Evolutionary conservation across 2,797 vertebrate genomes (phyloP).

Genomic region (Vipera latastei): DNA sequence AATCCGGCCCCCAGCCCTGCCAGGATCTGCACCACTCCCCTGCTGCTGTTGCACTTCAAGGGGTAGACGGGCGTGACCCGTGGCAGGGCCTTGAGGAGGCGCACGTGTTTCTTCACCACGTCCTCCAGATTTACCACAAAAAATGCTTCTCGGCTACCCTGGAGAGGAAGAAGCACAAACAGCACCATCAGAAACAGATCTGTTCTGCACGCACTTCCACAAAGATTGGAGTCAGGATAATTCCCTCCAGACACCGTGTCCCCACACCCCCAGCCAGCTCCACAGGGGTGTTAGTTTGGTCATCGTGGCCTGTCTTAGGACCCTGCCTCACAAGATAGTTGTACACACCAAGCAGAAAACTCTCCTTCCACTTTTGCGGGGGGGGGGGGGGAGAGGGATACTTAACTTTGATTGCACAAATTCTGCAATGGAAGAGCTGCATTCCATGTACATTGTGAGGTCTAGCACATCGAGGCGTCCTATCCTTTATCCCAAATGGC

Average conservation of each 20-base stretch:
- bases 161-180: slow-evolving; percentile 25
- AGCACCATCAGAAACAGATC: neutral
- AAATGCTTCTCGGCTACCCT: slow-evolving; percentile 70
- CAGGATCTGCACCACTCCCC: slow-evolving; percentile 73
- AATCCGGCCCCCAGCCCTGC: slow-evolving; percentile 77
- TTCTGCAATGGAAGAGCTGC: neutral
- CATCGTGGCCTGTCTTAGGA: neutral
- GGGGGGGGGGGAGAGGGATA: neutral
- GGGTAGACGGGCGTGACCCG: slow-evolving; percentile 78
- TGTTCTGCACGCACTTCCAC: neutral
- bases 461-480: no score
- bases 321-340: neutral
- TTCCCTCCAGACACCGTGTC: neutral
- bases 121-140: slow-evolving; percentile 74
- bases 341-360: neutral
- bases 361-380: neutral
- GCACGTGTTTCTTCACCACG: slow-evolving; percentile 71
- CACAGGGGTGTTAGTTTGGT: neutral
- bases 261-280: neutral
- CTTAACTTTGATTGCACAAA: neutral
- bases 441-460: neutral
- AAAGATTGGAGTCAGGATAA: neutral
- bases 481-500: neutral
- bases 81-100: slow-evolving; percentile 74
- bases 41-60: slow-evolving; percentile 76